Evolutionary conservation across 2,113 vertebrate genomes (phyloP).

Genomic region (Rafetus swinhoei): DNA sequence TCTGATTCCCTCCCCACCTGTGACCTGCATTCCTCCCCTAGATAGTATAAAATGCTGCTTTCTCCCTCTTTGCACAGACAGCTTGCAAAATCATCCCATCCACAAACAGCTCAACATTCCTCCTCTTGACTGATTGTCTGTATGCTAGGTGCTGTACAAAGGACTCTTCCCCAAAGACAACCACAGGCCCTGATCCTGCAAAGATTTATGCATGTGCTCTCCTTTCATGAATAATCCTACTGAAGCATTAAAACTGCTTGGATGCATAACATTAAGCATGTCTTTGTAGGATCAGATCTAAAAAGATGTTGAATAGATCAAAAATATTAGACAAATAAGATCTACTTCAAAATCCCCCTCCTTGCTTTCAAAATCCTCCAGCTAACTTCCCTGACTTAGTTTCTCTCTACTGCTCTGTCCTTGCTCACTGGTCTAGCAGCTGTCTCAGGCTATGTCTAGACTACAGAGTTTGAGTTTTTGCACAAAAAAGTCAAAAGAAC

Average conservation of each 20-base stretch:
- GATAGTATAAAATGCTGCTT: neutral
- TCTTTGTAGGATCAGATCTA: neutral
- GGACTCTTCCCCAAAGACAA: conserved; percentile 44
- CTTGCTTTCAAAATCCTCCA: neutral
- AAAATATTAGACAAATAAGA: neutral
- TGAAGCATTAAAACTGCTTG: neutral
- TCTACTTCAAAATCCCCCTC: conserved; percentile 8
- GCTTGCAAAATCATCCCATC: neutral
- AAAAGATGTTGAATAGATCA: neutral
- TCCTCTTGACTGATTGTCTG: neutral
- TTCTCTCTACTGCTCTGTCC: neutral
- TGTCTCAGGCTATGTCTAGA: neutral
- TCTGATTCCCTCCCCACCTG: neutral
- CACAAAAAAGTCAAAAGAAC: too few species aligned
- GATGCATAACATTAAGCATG: neutral
- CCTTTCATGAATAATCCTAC: neutral
- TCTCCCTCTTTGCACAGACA: neutral
- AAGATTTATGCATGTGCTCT: neutral
- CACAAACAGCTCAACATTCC: neutral
- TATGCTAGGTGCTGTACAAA: neutral
- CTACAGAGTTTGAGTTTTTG: too few species aligned
- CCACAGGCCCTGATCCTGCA: neutral
- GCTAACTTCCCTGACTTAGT: neutral
- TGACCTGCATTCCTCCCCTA: neutral
- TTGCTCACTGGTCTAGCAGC: neutral